These are phyloP conservation scores for Centropyge bicolor DNA, from an alignment of 2,797 vertebrate species.

Conservation along the genomic window DNA sequence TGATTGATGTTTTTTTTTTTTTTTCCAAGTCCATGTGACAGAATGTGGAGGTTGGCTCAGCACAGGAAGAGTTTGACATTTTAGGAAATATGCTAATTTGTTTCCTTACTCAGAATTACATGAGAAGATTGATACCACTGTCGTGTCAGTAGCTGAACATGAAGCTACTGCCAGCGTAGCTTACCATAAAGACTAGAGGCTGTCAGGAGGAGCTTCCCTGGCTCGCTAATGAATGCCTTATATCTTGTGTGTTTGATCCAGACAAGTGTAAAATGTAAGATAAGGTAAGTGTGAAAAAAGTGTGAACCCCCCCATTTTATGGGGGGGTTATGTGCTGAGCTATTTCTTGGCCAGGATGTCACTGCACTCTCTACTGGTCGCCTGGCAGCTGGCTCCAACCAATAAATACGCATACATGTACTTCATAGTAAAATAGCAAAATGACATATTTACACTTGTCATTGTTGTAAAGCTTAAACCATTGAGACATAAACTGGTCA, in stretches of 20 bases:
- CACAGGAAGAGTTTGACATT: not conserved
- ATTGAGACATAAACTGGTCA: not conserved
- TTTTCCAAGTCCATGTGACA: no score
- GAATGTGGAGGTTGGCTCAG: not conserved
- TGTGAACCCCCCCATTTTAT: not conserved
- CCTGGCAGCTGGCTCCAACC: not conserved
- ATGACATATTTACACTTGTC: not conserved
- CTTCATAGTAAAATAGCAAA: not conserved
- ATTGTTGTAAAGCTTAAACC: not conserved
- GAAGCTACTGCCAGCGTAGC: not conserved
- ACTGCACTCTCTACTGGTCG: not conserved
- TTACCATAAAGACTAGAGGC: not conserved
- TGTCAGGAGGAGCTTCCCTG: no score
- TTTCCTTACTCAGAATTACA: not conserved
- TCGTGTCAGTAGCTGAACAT: not conserved
- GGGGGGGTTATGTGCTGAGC: not conserved
- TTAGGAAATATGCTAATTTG: not conserved
- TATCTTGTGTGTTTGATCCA: no score
- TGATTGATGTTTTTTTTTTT: no score
- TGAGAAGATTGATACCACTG: not conserved
- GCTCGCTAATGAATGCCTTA: not conserved
- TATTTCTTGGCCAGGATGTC: not conserved
- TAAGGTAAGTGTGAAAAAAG: not conserved
- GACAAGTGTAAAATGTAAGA: no score
- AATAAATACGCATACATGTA: not conserved